Evolutionary conservation across 1,140 invertebrate species (phyloP).

Genomic region (Procambarus virginalis): DNA sequence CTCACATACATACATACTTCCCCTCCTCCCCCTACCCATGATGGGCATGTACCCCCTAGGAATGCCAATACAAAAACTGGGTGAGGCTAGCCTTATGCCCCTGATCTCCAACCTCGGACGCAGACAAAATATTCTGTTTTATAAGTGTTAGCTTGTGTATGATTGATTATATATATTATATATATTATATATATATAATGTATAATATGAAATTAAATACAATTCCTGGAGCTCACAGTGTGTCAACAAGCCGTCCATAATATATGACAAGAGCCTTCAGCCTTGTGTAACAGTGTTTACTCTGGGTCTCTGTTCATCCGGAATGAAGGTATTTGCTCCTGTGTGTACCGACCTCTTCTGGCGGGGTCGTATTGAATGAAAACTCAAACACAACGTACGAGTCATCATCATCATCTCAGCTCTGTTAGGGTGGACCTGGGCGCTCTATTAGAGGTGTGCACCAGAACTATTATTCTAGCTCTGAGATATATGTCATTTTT

Average conservation of each 20-base stretch:
- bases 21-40: too few relatives aligned
- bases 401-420: too few relatives aligned
- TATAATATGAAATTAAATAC: not conserved
- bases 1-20: too few relatives aligned
- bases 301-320: not conserved
- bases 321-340: not conserved
- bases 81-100: too few relatives aligned
- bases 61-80: too few relatives aligned
- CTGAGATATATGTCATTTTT: too few relatives aligned
- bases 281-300: not conserved
- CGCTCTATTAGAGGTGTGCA: too few relatives aligned
- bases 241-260: not conserved
- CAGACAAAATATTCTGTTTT: too few relatives aligned
- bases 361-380: not conserved
- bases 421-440: not conserved
- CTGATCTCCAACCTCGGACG: too few relatives aligned
- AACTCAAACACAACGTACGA: not conserved
- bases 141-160: too few relatives aligned
- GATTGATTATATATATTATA: not conserved
- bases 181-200: slow-evolving; percentile 14
- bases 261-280: not conserved
- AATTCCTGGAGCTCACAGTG: not conserved
- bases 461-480: too few relatives aligned
- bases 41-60: too few relatives aligned
- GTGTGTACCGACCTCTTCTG: not conserved